Conservation (phyloP, 1,140 invertebrate species). For the Pseudomyrmex gracilis region DNA sequence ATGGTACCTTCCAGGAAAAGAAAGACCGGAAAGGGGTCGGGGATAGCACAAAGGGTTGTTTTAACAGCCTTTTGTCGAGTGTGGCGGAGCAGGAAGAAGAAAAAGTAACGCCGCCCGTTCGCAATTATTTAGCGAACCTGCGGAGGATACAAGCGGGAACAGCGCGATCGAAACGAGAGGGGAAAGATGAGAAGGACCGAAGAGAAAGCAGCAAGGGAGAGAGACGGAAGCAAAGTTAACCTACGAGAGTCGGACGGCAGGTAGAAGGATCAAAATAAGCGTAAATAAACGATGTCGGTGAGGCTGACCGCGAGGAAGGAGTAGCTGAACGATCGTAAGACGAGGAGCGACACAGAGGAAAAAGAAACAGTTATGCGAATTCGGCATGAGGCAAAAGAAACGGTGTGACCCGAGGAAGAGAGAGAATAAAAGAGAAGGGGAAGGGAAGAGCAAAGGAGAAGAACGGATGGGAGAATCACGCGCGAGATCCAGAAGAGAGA, state of each 20-base stretch:
- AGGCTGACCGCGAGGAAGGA: conserved; percentile 12
- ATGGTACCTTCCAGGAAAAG: conserved; percentile 54
- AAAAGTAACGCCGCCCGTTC: conserved; percentile 73
- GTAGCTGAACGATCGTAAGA: conserved; percentile 28
- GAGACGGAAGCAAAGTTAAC: conserved; percentile 36
- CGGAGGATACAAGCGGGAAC: conserved; percentile 58
- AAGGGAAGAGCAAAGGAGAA: conserved; percentile 11
- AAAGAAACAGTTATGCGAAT: conserved; percentile 44
- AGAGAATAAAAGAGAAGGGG: not conserved
- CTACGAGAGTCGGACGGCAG: conserved; percentile 38
- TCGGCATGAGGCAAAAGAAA: conserved; percentile 45
- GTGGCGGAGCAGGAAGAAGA: conserved; percentile 69
- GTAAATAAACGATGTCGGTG: conserved; percentile 50
- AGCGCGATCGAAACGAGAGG: not conserved
- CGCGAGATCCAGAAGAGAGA: conserved; percentile 61
- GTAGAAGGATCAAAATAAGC: conserved; percentile 64
- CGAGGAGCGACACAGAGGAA: conserved; percentile 33
- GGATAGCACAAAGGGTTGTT: conserved; percentile 78
- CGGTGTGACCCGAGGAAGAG: not conserved
- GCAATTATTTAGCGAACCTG: conserved; percentile 78
- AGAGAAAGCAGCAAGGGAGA: not conserved
- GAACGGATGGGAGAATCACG: conserved; percentile 40
- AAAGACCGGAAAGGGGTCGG: conserved; percentile 42
- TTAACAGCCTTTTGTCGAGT: conserved; percentile 79
- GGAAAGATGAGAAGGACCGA: conserved; percentile 3